Conservation (phyloP, 2,888 invertebrate species). For the Orchestes rusci region DNA sequence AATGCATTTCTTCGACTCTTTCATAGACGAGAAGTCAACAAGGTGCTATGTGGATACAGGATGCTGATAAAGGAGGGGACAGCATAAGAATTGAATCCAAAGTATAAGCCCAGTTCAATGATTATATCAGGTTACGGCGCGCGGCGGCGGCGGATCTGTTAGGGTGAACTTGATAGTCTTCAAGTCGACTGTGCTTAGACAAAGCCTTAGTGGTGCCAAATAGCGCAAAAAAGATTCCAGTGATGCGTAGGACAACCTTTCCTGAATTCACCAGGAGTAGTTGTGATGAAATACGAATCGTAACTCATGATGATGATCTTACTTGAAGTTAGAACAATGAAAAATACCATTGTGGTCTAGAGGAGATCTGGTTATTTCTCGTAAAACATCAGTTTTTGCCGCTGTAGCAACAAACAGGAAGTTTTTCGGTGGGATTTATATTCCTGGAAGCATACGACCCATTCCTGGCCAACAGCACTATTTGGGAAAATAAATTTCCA, state of each 20-base stretch:
- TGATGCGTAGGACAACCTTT: background rate
- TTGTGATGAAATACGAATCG: background rate
- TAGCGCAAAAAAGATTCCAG: background rate
- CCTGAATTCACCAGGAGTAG: background rate
- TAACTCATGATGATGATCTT: background rate
- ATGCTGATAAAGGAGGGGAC: background rate
- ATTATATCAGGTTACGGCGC: background rate
- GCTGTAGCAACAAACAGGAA: background rate
- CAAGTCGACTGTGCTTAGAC: background rate
- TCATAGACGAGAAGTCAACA: background rate
- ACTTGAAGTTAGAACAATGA: constrained; percentile 1
- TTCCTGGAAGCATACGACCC: constrained; percentile 1
- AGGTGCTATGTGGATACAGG: background rate
- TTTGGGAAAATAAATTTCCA: constrained; percentile 5
- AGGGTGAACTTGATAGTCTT: background rate
- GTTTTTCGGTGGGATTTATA: background rate
- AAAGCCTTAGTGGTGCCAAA: background rate
- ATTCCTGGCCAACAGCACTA: background rate
- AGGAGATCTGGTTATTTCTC: background rate
- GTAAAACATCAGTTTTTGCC: background rate
- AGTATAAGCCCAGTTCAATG: background rate
- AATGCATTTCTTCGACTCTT: background rate
- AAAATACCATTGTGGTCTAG: background rate
- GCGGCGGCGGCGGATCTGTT: background rate
- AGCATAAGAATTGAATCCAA: background rate